Percentiles rank a stretch among this genome's conserved stretches.
phyloP scores from a whole-genome alignment of 1,140 invertebrate genomes.

The fruit fly (Drosophila melanogaster) region DNA sequence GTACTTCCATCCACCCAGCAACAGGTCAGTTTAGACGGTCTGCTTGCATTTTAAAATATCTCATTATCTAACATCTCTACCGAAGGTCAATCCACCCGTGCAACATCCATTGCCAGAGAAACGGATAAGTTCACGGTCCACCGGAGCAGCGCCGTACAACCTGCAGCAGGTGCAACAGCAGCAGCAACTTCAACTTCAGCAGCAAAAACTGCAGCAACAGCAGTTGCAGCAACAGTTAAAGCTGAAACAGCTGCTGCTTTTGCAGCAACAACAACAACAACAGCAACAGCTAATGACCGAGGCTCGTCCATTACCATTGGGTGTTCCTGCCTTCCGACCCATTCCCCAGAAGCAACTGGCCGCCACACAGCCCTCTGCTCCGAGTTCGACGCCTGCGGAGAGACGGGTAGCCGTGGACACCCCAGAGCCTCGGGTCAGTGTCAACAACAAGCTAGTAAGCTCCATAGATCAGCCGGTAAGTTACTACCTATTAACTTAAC shows the following conservation, averaged over 20 bases:
- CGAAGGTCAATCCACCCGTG: constrained; percentile 16
- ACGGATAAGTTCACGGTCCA: constrained; percentile 69
- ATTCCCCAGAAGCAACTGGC: constrained; percentile 87
- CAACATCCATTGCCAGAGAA: constrained; percentile 66
- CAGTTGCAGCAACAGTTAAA: constrained; percentile 38
- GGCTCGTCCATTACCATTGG: constrained; percentile 85
- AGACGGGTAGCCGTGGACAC: constrained; percentile 74
- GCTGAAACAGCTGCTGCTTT: constrained; percentile 38
- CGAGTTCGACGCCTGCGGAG: constrained; percentile 41
- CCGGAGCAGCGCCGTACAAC: constrained; percentile 56
- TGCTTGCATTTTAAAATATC: background rate
- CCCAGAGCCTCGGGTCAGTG: constrained; percentile 70
- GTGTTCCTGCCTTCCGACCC: constrained; percentile 91
- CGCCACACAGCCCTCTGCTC: constrained; percentile 10
- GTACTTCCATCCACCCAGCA: constrained; percentile 68
- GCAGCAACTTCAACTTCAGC: constrained; percentile 33
- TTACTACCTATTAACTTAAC: background rate
- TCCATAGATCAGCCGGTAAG: constrained; percentile 55
- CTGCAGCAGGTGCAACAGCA: constrained; percentile 63
- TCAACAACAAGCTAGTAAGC: constrained; percentile 73
- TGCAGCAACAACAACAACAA: constrained; percentile 22
- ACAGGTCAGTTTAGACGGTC: constrained; percentile 38
- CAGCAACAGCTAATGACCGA: constrained; percentile 83
- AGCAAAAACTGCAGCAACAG: constrained; percentile 42
- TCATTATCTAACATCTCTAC: background rate